phyloP scores from a whole-genome alignment of 2,888 invertebrate genomes.

The Aquatica leii region DNA sequence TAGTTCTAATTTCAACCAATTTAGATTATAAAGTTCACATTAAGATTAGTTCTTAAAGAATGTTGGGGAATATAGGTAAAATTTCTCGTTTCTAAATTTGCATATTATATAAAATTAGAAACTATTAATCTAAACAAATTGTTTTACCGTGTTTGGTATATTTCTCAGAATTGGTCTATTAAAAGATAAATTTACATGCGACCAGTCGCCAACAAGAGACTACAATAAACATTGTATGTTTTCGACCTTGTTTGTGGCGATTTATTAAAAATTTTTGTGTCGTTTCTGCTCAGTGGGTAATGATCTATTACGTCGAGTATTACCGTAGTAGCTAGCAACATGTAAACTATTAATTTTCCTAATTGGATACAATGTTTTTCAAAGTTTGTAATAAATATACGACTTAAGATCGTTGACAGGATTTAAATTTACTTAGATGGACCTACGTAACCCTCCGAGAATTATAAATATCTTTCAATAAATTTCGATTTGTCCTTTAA shows the following conservation, averaged over 20 bases:
- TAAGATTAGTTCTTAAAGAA: no score
- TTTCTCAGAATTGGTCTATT: no score
- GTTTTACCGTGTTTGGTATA: no score
- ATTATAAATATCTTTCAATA: neutral
- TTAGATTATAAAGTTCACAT: no score
- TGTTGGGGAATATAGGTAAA: no score
- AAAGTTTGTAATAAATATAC: slow-evolving; percentile 31
- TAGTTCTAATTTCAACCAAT: no score
- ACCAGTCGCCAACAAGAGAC: neutral
- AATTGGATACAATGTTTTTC: slow-evolving; percentile 36
- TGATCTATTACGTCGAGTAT: slow-evolving; percentile 26
- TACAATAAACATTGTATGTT: slow-evolving; percentile 17
- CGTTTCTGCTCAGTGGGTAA: slow-evolving; percentile 22
- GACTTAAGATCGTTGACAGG: slow-evolving; percentile 6
- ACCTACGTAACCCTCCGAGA: neutral
- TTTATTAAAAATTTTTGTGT: slow-evolving; percentile 12
- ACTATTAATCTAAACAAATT: no score
- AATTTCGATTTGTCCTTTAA: neutral
- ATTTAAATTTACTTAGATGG: slow-evolving; percentile 18
- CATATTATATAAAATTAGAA: no score
- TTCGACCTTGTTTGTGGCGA: slow-evolving; percentile 13
- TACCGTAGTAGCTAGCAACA: slow-evolving; percentile 29
- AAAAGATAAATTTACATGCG: no score
- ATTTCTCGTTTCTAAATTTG: no score
- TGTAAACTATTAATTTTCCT: slow-evolving; percentile 37